Base-by-base conservation (phyloP, 92 coral and sea anemone genomes). In the Epizoanthus ramosus region DNA sequence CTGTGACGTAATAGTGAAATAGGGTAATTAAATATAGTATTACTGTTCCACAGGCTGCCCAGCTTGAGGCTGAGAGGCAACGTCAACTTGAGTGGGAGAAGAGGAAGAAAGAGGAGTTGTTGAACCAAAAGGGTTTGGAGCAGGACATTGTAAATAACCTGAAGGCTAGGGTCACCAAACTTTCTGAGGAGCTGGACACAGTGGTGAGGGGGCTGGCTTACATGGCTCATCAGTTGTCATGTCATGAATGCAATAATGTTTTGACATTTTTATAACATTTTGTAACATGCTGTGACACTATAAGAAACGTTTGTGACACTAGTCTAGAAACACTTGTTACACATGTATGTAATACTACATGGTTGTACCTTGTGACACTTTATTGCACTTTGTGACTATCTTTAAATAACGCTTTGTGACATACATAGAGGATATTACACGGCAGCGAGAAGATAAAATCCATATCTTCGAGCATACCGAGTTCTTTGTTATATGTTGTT, bases 21-120 rank as follows among this genome's bases (percentile, higher is more conserved):
- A n/a, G n/a, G n/a, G n/a, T n/a, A n/a, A n/a, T n/a, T n/a, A n/a
- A n/a, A n/a, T n/a, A n/a, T n/a, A n/a, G n/a, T 24, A 60, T 87
- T 69, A 41, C 52, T 52, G 17, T 43, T 8, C 15, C 21, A 13
- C 52, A 92, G 91, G 90, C 88, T 65, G 98, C 97, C 4, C 99
- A 96, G 61, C 95, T 96, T 57, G 99, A 96, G 80, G 98, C 99
- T 14, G 99, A 96, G 85, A 80, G 92, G 22, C 98, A 96, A 67
- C 93, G 99, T 16, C 99, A 96, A 45, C 74, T 92, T 63, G 99
- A 96, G 73, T 96, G 99, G 99, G 98, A 96, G 85, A 93, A 94
- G 69, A 83, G 99, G 61, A 96, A 96, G 74, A 91, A 90, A 43
- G 99, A 96, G 67, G 99, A 96, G 63, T 85, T 96, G 2, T 75